A percentile compares a stretch with the other conserved stretches of the same genome.
These are phyloP conservation scores for Steinernema feltiae DNA, from an alignment of 1,140 invertebrate genomes.

Conservation along the genomic window DNA sequence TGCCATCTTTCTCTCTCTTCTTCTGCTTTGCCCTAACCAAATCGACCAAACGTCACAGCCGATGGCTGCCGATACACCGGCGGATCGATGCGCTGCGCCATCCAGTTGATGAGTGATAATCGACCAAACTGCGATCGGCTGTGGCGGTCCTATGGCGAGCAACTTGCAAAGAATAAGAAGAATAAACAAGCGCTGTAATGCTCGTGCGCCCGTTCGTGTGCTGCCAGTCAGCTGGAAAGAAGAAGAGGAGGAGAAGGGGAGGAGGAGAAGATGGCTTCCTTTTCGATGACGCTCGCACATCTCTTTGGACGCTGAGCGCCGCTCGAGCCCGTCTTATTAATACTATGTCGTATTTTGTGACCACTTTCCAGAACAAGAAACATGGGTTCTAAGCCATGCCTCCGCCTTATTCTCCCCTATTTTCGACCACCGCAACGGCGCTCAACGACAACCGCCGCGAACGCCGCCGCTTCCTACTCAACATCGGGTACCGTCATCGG, in stretches of 20 bases:
- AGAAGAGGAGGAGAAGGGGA: neutral
- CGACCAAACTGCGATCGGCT: neutral
- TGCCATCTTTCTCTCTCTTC: no score
- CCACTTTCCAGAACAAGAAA: neutral
- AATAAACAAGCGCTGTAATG: constrained; percentile 4
- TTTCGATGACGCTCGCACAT: neutral
- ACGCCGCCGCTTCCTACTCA: neutral
- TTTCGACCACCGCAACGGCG: neutral
- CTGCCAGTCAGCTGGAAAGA: neutral
- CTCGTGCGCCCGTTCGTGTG: constrained; percentile 6
- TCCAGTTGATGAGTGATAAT: neutral
- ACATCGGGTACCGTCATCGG: neutral
- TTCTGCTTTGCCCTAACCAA: no score
- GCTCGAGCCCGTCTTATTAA: neutral
- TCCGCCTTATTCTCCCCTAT: neutral
- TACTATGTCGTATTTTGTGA: neutral
- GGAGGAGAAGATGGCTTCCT: neutral
- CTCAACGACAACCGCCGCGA: neutral
- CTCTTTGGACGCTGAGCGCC: neutral
- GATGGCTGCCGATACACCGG: neutral
- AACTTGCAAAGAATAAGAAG: neutral
- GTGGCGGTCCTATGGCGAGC: constrained; percentile 3
- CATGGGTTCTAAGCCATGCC: constrained; percentile 5
- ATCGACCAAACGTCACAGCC: no score
- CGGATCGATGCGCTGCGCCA: neutral